A percentile compares a stretch with the other conserved stretches of the same genome.
Conservation (phyloP, 2,113 vertebrate genomes). For the Leucopsar rothschildi region DNA sequence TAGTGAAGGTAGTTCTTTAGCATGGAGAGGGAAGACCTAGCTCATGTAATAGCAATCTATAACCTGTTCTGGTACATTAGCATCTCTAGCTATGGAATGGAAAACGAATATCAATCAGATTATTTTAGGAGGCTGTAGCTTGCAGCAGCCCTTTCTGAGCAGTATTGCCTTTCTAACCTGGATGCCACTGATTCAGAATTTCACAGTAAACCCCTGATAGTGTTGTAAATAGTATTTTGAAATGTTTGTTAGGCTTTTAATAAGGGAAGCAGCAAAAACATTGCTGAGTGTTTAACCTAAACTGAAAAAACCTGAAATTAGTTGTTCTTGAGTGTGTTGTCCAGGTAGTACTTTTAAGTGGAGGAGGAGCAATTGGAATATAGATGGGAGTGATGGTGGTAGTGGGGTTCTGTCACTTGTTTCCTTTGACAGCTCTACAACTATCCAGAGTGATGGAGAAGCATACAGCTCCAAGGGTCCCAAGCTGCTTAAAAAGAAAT, state of each 20-base stretch:
- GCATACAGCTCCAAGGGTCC: background rate
- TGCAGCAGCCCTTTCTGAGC: background rate
- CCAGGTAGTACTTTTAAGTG: background rate
- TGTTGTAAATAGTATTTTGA: background rate
- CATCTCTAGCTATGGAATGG: background rate
- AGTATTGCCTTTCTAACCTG: background rate
- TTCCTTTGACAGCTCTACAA: background rate
- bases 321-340: background rate
- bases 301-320: background rate
- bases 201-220: background rate
- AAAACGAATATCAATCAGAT: background rate
- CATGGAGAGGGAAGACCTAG: background rate
- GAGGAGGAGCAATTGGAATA: background rate
- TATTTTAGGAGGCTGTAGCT: background rate
- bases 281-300: background rate
- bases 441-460: background rate
- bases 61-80: background rate
- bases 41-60: fast-evolving
- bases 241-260: background rate
- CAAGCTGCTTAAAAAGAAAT: background rate
- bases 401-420: background rate
- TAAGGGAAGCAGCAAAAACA: background rate
- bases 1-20: background rate
- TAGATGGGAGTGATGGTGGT: background rate
- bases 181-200: background rate